Conservation (phyloP, 2,797 vertebrate species). For the Myiotriccus ornatus region DNA sequence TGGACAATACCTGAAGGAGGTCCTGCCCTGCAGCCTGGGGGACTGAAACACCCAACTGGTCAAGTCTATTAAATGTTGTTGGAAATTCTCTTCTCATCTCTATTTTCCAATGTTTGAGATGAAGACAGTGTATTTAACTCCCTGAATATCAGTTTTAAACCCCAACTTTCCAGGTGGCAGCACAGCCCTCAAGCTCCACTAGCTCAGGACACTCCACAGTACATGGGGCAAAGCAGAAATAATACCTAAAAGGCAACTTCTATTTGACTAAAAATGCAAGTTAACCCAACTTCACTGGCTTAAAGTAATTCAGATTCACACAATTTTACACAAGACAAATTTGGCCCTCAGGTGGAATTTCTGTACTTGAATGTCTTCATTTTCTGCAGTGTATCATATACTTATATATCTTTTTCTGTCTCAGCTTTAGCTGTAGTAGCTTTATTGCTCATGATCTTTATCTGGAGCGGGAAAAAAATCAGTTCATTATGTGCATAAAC, state of each 20-base stretch:
- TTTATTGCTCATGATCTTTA: not conserved
- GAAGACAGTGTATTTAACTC: not conserved
- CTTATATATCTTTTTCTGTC: not conserved
- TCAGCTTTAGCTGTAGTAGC: not conserved
- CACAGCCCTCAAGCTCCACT: not conserved
- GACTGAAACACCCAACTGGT: fast-evolving
- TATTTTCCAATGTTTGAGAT: not conserved
- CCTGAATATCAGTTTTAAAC: not conserved
- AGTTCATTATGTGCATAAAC: not conserved
- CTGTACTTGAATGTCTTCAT: not conserved
- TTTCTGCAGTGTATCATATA: not conserved
- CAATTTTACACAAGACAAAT: not conserved
- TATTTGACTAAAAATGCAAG: not conserved
- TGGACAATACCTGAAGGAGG: fast-evolving
- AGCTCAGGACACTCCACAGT: not conserved
- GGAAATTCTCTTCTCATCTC: not conserved
- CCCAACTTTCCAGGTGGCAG: not conserved
- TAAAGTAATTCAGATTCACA: not conserved
- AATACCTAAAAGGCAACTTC: not conserved
- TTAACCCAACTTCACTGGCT: not conserved
- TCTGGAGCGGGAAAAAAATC: not conserved
- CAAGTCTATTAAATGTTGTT: fast-evolving
- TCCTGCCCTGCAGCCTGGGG: not conserved
- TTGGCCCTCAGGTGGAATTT: not conserved
- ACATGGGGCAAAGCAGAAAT: not conserved